Percentiles rank a stretch among this genome's conserved stretches.
Evolutionary conservation across 2,113 vertebrate species (phyloP).

Genomic region (Scytalopus superciliaris): DNA sequence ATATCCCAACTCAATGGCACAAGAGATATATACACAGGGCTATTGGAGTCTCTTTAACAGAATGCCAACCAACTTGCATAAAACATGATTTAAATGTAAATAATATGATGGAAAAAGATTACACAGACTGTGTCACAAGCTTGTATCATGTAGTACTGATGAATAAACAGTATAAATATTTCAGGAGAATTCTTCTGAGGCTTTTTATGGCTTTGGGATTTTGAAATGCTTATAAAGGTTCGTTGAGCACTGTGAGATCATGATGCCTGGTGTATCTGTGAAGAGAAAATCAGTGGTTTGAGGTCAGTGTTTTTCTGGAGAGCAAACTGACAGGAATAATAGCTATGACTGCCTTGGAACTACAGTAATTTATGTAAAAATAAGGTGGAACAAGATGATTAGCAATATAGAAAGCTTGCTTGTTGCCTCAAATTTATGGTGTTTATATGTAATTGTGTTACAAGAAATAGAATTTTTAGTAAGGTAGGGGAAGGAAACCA

Average conservation of each 20-base stretch:
- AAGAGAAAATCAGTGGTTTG: not conserved
- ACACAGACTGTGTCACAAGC: not conserved
- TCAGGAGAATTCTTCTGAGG: not conserved
- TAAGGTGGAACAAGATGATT: not conserved
- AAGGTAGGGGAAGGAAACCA: not conserved
- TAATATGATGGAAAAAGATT: not conserved
- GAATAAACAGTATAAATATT: conserved; percentile 7
- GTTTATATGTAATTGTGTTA: not conserved
- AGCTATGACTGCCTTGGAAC: not conserved
- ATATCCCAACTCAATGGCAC: not conserved
- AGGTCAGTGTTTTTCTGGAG: not conserved
- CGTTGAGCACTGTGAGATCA: not conserved
- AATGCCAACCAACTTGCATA: not conserved
- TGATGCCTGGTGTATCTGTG: not conserved
- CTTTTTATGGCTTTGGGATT: not conserved
- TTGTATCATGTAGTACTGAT: not conserved
- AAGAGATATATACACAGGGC: not conserved
- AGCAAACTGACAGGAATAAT: not conserved
- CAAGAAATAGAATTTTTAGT: not conserved
- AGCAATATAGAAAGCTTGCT: not conserved
- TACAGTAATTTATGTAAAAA: not conserved
- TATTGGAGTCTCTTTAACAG: not conserved
- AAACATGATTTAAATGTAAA: conserved; percentile 43
- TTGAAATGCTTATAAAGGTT: not conserved
- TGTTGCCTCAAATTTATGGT: not conserved